Conservation (phyloP, 2,888 invertebrate species). For the Bombyx huttoni region DNA sequence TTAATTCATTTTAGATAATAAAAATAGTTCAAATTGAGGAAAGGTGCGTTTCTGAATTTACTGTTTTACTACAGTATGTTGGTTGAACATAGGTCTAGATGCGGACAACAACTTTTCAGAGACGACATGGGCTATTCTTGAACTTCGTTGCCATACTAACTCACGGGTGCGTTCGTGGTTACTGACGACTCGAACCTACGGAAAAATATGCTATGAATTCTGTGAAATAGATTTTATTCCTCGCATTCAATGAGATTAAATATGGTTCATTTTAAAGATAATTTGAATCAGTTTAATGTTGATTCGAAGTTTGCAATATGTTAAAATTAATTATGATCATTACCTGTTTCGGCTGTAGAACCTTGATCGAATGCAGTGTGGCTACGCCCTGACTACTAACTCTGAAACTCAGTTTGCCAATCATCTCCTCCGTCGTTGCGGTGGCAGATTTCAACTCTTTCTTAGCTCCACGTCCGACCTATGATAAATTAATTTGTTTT, state of each 20-base stretch:
- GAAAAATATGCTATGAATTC: too few species aligned
- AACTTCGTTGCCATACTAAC: conserved; percentile 86
- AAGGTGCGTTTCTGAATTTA: conserved; percentile 10
- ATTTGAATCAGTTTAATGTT: too few species aligned
- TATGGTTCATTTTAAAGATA: too few species aligned
- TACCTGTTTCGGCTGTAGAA: conserved; percentile 90
- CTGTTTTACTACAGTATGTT: conserved; percentile 31
- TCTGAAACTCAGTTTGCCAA: conserved; percentile 82
- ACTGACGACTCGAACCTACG: conserved; percentile 86
- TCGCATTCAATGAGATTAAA: too few species aligned
- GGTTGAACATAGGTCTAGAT: conserved; percentile 59
- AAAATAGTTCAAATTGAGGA: neutral
- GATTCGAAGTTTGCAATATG: too few species aligned
- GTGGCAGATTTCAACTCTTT: conserved; percentile 89
- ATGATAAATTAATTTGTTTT: conserved; percentile 7
- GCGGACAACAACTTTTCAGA: conserved; percentile 80
- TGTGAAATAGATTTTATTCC: too few species aligned
- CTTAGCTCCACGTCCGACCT: conserved; percentile 84
- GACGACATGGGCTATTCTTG: conserved; percentile 87
- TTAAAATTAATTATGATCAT: neutral
- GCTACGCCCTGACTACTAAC: conserved; percentile 87
- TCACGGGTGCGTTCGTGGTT: conserved; percentile 89
- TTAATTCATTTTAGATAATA: neutral
- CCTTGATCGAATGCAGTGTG: conserved; percentile 86
- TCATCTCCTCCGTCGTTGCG: conserved; percentile 90